Base-by-base conservation (phyloP, 2,113 vertebrate genomes). In the Cyprinus carpio region DNA sequence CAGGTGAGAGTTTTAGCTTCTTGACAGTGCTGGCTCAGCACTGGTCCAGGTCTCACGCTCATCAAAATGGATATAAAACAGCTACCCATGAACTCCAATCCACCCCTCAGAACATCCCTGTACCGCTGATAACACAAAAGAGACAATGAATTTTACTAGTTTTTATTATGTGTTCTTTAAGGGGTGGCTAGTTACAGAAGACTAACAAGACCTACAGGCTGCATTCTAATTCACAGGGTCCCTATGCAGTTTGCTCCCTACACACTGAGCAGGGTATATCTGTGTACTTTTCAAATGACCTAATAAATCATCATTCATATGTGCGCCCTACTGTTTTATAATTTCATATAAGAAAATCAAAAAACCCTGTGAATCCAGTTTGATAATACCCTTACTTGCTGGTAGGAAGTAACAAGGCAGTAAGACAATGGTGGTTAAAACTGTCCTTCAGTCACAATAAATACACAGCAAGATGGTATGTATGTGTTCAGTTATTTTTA, bases 41-140 rank as follows among this genome's bases (percentile, higher is more conserved):
- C 96, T 95, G 62, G 93, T 92, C 98, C 98, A 99, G 49, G 96
- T 97, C 89, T 95, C 91, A 6, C 96, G 94, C 18, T 96, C 95
- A 0, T 92, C 91, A 87, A 98, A 95, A 92, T 98, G 95, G 67
- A 93, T 93, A 91, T 99, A 99, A n/a, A n/a, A 86, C 98, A 99
- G 89, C 94, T 96, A 58, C 96, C 97, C 91, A 95, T 96, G 92
- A 98, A 99, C 90, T 97, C 96, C 88, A 90, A 90, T 91, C 98
- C 98, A 99, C 85, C 95, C 97, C 3, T 95, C 93, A 20, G 96
- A 94, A 64, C 98, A 99, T 76, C 93, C 93, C 87, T 94, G 91
- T 82, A 95, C 88, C 84, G 93, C 96, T 98, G 85, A 29, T 43
- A 72, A 84, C 11, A 78, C 34, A 78, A 71, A 31, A 83, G 64